These are phyloP conservation scores for Pollenia griseotomentosa DNA, from an alignment of 2,888 invertebrate species.

Conservation along the genomic window DNA sequence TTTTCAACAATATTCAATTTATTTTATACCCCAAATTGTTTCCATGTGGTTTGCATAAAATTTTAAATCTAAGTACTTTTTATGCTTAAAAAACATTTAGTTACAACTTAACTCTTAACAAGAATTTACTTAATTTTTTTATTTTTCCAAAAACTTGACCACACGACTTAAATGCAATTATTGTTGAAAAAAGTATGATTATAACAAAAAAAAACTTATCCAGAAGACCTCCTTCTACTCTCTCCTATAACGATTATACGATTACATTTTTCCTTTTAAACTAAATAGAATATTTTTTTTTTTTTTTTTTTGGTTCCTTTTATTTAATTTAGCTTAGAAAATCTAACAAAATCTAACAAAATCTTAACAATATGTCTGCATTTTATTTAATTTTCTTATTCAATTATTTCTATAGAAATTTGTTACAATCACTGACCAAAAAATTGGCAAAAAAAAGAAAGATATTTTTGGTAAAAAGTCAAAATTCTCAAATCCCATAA, in stretches of 20 bases:
- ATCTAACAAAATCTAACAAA: neutral
- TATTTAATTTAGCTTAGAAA: neutral
- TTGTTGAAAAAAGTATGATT: slow-evolving; percentile 5
- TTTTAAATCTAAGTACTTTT: neutral
- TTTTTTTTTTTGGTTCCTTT: too few relatives aligned
- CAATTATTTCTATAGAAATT: slow-evolving; percentile 15
- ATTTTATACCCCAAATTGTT: neutral
- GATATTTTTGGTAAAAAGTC: neutral
- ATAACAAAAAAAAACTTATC: neutral
- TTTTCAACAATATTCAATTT: too few relatives aligned
- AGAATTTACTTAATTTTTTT: neutral
- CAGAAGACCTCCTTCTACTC: neutral
- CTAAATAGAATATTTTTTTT: too few relatives aligned
- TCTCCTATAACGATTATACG: neutral
- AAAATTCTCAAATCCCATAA: slow-evolving; percentile 11
- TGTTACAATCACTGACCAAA: slow-evolving; percentile 21
- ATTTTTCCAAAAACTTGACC: neutral
- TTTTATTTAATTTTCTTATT: slow-evolving; percentile 16
- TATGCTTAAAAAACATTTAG: neutral
- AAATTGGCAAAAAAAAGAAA: neutral
- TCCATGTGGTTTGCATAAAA: neutral
- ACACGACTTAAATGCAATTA: slow-evolving; percentile 26
- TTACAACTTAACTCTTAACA: neutral
- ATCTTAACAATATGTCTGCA: neutral
- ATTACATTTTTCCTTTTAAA: too few relatives aligned